Evolutionary conservation across 1,140 invertebrate genomes (phyloP).

Genomic region (Drosophila lowei): DNA sequence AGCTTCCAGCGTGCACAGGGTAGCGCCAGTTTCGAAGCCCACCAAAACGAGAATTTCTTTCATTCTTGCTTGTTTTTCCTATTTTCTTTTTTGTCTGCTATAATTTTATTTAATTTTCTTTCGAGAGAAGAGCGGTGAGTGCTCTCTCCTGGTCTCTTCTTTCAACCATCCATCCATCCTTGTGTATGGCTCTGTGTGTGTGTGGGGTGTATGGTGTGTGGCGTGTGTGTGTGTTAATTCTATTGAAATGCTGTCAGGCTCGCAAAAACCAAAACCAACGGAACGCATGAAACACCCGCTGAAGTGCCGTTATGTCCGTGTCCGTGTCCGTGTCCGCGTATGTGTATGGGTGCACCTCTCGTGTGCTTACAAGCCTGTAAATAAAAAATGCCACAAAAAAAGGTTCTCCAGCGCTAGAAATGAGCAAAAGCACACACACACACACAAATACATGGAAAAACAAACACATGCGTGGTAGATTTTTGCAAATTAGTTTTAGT

Average conservation of each 20-base stretch:
- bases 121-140: slow-evolving; percentile 16
- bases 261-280: slow-evolving; percentile 74
- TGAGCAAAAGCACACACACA: slow-evolving; percentile 66
- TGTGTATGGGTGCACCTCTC: slow-evolving; percentile 39
- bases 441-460: slow-evolving; percentile 38
- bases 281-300: slow-evolving; percentile 72
- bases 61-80: slow-evolving; percentile 2
- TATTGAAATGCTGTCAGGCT: slow-evolving; percentile 81
- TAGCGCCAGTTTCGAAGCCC: no score
- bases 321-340: slow-evolving; percentile 16
- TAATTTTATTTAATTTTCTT: slow-evolving; percentile 81
- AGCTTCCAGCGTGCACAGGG: no score
- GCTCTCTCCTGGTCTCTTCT: slow-evolving; percentile 21
- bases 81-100: slow-evolving; percentile 30
- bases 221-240: slow-evolving; percentile 67
- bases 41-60: no score
- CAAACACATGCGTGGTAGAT: slow-evolving; percentile 64
- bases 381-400: slow-evolving; percentile 65
- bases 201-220: slow-evolving; percentile 6
- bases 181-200: slow-evolving; percentile 9
- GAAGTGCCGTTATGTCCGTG: slow-evolving; percentile 42
- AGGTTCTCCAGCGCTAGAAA: slow-evolving; percentile 61
- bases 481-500: slow-evolving; percentile 79
- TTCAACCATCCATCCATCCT: slow-evolving; percentile 26
- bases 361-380: slow-evolving; percentile 71